A percentile compares a stretch with the other conserved stretches of the same genome.
These are phyloP conservation scores for Heterodera filipjevi DNA, from an alignment of 2,888 invertebrate genomes.

Conservation along the genomic window DNA sequence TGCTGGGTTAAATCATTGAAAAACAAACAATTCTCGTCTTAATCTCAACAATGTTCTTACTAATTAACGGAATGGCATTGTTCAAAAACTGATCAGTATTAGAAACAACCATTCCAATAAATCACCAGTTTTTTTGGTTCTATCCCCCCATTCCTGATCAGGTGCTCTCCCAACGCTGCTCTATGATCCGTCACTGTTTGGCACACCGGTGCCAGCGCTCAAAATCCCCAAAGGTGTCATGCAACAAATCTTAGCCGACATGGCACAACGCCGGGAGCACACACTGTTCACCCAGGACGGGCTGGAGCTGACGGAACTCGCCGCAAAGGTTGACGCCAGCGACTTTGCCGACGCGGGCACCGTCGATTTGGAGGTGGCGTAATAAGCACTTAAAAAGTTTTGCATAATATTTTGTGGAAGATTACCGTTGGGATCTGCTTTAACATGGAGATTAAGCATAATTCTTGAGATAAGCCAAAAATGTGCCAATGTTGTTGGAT, in stretches of 20 bases:
- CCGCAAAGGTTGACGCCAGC: constrained; percentile 27
- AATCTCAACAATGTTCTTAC: no score
- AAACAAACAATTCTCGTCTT: no score
- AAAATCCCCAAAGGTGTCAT: constrained; percentile 70
- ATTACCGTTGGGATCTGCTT: not conserved
- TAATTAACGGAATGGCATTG: no score
- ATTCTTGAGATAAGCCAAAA: no score
- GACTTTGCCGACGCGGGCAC: constrained; percentile 44
- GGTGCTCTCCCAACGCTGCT: constrained; percentile 61
- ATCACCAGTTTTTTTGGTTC: not conserved
- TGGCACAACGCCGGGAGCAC: constrained; percentile 43
- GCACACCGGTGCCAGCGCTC: constrained; percentile 71
- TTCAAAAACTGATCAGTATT: not conserved
- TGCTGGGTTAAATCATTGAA: no score
- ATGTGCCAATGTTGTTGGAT: no score
- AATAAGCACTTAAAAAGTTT: not conserved
- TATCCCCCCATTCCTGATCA: no score
- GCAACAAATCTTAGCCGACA: constrained; percentile 60
- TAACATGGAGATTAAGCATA: no score
- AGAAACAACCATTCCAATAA: not conserved
- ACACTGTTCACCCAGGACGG: constrained; percentile 53
- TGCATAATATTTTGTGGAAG: not conserved
- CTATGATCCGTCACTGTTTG: constrained; percentile 68
- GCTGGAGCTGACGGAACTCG: constrained; percentile 37
- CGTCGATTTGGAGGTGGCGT: constrained; percentile 45